Evolutionary conservation across 2,113 vertebrate species (phyloP), one percentile per base, ranked within the genome.

Genomic region (Microtus oregoni): DNA sequence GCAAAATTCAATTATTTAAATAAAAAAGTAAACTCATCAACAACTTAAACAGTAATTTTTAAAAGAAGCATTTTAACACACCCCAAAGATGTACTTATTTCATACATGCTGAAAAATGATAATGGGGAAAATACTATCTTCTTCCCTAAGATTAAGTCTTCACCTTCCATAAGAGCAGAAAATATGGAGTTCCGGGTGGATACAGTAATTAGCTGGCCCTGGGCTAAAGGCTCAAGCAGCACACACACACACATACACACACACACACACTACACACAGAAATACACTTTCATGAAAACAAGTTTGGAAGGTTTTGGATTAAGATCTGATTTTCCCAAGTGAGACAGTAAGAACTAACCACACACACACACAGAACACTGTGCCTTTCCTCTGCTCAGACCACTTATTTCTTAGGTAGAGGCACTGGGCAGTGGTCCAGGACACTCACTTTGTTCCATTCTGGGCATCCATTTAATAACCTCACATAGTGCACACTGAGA

Each of bases 331-430:
- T 38, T 52, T 30, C 26, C 26, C 12, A 75, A 75, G n/a, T 38
- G 5, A 86, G 8, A 86, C 7, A 17, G 35, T 17, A 11, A 9
- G 41, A 92, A 22, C 13, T 15, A 20, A 35, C 24, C 3, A 47
- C 17, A 61, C 1, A 81, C 1, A 81, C 1, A 81, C 10, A 47
- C 1, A 55, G 22, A 86, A 28, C 6, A 61, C 1, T 22, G 13
- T 20, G 65, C 2, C 0, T 8, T 19, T 7, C 1, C 1, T 19
- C 20, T 65, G 13, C 7, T 55, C 52, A 41, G 13, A 38, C 1
- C 1, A 15, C 12, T 47, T 58, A 4, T 30, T 63, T 65, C 30
- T 88, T 8, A 41, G 10, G 4, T 17, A 7, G 41, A 83, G 50
- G 5, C 70, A 38, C 32, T 5, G 32, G 44, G 30, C 38, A 12